Percentiles rank a stretch among this genome's conserved stretches.
Conservation (phyloP, 2,113 vertebrate species). For the Microcebus jonahi region DNA sequence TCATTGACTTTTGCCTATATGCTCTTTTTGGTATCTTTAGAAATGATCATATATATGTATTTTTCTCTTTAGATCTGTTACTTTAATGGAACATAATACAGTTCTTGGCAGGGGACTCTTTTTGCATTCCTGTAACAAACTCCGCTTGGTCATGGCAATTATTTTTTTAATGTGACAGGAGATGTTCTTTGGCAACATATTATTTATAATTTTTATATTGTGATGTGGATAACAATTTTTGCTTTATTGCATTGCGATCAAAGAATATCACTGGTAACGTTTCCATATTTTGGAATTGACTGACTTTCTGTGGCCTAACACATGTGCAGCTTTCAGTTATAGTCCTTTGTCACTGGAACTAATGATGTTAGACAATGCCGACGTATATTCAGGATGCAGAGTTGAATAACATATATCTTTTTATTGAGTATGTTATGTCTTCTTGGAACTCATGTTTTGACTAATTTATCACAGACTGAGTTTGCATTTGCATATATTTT, state of each 20-base stretch:
- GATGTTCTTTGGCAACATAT: neutral
- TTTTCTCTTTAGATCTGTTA: constrained; percentile 1
- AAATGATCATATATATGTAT: neutral
- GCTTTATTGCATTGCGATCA: neutral
- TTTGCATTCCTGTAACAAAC: neutral
- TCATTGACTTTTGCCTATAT: neutral
- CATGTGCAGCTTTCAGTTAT: neutral
- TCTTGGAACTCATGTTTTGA: neutral
- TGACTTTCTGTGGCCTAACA: neutral
- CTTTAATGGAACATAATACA: neutral
- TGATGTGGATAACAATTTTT: constrained; percentile 15
- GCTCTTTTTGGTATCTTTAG: neutral
- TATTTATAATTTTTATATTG: neutral
- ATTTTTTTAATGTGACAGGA: neutral
- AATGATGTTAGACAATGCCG: neutral
- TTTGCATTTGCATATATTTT: neutral
- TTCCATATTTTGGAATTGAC: neutral
- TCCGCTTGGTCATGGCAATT: neutral
- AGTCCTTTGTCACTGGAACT: neutral
- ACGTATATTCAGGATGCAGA: neutral
- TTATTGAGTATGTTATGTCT: neutral
- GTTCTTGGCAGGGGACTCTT: neutral
- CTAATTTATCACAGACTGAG: neutral
- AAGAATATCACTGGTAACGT: neutral
- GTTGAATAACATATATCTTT: neutral